Conservation (phyloP, 2,797 vertebrate species). For the Pogoniulus pusillus region DNA sequence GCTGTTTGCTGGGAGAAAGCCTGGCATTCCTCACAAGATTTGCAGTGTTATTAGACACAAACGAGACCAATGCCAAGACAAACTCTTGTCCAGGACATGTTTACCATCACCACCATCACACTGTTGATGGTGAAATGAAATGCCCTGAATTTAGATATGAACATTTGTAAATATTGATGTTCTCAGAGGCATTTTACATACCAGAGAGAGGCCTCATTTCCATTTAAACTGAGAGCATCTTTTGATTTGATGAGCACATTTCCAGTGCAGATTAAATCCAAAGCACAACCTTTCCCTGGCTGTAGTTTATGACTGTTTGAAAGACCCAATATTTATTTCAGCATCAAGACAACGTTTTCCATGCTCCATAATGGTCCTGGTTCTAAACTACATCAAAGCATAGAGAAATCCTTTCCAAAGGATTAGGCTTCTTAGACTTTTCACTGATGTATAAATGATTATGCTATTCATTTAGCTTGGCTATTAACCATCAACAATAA, state of each 20-base stretch:
- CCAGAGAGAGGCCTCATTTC: not conserved
- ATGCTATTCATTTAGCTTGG: not conserved
- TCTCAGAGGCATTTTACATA: not conserved
- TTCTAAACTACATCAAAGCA: not conserved
- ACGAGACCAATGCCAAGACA: constrained; percentile 6
- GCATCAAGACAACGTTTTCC: not conserved
- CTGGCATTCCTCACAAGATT: constrained; percentile 10
- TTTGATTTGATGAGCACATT: not conserved
- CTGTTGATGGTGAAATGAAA: not conserved
- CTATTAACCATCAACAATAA: not conserved
- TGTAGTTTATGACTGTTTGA: not conserved
- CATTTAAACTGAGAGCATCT: not conserved
- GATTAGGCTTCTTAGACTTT: not conserved
- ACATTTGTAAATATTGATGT: constrained; percentile 9
- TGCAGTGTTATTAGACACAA: constrained; percentile 9
- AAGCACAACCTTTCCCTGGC: not conserved
- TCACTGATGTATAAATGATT: not conserved
- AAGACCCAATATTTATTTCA: not conserved
- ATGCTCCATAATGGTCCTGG: not conserved
- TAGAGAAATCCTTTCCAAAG: not conserved
- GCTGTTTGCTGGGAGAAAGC: constrained; percentile 21
- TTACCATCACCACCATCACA: not conserved
- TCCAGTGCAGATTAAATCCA: not conserved
- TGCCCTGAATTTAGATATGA: not conserved
- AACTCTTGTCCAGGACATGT: not conserved